A percentile compares a stretch with the other conserved stretches of the same genome.
phyloP scores from a whole-genome alignment of 1,140 invertebrate genomes.

The Platorchestia sp. region DNA sequence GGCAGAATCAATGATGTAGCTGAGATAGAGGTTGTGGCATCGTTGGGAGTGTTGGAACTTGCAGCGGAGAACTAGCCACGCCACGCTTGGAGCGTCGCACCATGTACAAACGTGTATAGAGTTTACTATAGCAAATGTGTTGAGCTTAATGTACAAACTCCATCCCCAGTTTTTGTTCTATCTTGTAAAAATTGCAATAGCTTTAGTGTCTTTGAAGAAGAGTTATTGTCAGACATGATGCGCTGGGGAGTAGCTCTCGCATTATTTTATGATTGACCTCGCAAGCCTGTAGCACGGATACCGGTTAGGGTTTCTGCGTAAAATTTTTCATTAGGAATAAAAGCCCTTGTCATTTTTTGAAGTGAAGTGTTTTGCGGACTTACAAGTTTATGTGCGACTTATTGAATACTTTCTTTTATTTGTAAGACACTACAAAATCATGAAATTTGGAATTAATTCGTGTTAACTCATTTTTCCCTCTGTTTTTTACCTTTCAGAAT shows the following conservation, averaged over 20 bases:
- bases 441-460: too few species aligned
- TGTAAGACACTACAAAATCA: neutral
- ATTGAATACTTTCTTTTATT: neutral
- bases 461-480: neutral
- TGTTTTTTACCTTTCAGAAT: neutral
- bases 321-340: neutral
- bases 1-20: neutral
- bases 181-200: slow-evolving; percentile 1
- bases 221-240: neutral
- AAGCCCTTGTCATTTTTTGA: neutral
- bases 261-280: neutral
- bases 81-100: neutral
- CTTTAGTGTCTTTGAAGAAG: neutral
- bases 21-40: neutral
- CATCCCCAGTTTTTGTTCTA: neutral
- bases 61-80: neutral
- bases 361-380: neutral
- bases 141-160: neutral
- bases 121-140: neutral
- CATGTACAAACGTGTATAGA: neutral
- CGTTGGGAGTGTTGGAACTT: neutral
- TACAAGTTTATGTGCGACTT: neutral
- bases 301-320: neutral
- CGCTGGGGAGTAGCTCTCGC: neutral
- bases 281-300: neutral